These are phyloP conservation scores for Eubasilissa splendida DNA, from an alignment of 2,888 invertebrate genomes.

Conservation along the genomic window DNA sequence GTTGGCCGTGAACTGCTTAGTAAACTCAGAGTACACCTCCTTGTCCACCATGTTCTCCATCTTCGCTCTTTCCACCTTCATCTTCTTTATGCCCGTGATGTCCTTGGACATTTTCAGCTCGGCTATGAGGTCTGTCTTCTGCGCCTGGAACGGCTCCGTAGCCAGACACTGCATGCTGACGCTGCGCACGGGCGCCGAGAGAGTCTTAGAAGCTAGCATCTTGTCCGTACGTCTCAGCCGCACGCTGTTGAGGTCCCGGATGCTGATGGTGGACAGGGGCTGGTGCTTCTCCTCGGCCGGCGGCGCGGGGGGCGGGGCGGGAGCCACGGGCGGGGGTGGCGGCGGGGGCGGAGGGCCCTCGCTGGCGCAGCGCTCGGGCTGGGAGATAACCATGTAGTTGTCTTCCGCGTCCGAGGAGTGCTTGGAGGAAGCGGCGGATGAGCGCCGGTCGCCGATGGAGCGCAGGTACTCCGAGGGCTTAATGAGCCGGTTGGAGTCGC, in stretches of 20 bases:
- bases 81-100: constrained; percentile 92
- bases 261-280: constrained; percentile 89
- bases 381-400: constrained; percentile 60
- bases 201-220: constrained; percentile 84
- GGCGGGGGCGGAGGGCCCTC: constrained; percentile 67
- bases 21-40: constrained; percentile 87
- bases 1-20: constrained; percentile 86
- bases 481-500: constrained; percentile 87
- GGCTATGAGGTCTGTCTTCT: constrained; percentile 90
- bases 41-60: constrained; percentile 88
- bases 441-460: constrained; percentile 81
- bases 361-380: constrained; percentile 64
- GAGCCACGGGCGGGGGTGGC: constrained; percentile 73
- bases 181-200: constrained; percentile 87
- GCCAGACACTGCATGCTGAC: constrained; percentile 83
- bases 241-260: constrained; percentile 89
- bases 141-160: constrained; percentile 79
- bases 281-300: constrained; percentile 69
- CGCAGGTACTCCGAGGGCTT: constrained; percentile 94
- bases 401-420: constrained; percentile 64
- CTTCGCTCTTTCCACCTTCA: constrained; percentile 92
- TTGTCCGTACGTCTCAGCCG: constrained; percentile 83
- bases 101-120: constrained; percentile 94
- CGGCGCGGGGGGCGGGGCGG: constrained; percentile 69
- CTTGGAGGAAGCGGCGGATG: constrained; percentile 69